These are phyloP conservation scores for Drosophila seclusa DNA, from an alignment of 2,888 invertebrate species.

Conservation along the genomic window DNA sequence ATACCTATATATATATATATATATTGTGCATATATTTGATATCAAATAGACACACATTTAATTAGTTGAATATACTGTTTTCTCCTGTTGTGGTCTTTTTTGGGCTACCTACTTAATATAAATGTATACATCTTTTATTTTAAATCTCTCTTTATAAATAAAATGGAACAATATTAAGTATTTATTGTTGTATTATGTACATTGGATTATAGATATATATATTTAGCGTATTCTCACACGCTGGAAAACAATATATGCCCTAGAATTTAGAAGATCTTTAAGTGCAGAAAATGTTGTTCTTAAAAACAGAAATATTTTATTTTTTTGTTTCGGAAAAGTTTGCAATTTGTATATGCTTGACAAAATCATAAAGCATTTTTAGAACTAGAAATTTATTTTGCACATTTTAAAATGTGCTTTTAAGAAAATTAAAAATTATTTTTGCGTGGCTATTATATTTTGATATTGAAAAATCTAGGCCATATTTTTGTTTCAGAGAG, in stretches of 20 bases:
- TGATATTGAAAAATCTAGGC: neutral
- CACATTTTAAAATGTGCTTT: neutral
- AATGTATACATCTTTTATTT: neutral
- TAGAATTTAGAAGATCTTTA: neutral
- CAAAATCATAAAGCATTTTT: neutral
- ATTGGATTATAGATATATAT: neutral
- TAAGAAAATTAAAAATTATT: neutral
- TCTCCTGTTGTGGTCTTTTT: neutral
- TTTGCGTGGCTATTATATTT: neutral
- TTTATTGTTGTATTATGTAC: constrained; percentile 8
- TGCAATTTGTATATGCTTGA: neutral
- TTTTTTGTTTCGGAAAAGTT: neutral
- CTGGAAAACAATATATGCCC: neutral
- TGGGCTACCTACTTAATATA: constrained; percentile 36
- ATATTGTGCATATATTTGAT: constrained; percentile 4
- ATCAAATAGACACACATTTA: constrained; percentile 40
- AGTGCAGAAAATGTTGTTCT: neutral
- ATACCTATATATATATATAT: constrained; percentile 8
- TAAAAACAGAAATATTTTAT: neutral
- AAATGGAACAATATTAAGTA: neutral
- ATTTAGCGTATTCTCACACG: neutral
- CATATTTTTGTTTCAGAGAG: neutral
- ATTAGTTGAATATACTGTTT: constrained; percentile 3
- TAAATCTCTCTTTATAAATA: neutral
- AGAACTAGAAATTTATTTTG: neutral